Conservation (phyloP, 2,888 invertebrate species). For the Caenorhabditis becei region DNA sequence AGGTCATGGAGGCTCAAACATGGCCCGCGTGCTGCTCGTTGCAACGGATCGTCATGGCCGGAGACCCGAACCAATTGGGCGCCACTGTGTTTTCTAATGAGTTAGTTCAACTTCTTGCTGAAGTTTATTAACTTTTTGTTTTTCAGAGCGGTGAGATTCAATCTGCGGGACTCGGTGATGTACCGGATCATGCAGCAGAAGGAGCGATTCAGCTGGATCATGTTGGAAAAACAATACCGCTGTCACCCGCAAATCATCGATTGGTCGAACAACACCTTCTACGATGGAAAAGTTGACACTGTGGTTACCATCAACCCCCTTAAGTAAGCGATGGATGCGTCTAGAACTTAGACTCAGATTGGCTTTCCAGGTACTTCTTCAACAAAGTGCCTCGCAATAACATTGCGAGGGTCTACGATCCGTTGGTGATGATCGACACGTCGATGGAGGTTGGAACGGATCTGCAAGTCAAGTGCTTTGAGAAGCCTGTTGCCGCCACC, state of each 20-base stretch:
- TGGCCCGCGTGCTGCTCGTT: conserved; percentile 22
- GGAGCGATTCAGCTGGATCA: conserved; percentile 23
- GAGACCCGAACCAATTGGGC: conserved; percentile 37
- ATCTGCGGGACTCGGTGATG: conserved; percentile 14
- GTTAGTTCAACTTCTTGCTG: background rate
- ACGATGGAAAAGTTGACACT: background rate
- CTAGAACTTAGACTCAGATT: background rate
- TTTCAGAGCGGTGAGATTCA: conserved; percentile 5
- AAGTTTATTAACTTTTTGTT: background rate
- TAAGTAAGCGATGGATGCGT: background rate
- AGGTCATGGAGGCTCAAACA: conserved; percentile 22
- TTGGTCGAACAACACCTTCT: conserved; percentile 36
- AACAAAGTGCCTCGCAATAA: background rate
- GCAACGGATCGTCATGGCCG: conserved; percentile 34
- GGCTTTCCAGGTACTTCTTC: background rate
- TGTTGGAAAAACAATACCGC: conserved; percentile 34
- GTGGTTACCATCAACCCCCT: background rate
- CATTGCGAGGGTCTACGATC: background rate
- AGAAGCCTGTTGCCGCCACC: background rate
- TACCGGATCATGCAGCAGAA: conserved; percentile 18
- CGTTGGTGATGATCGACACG: conserved; percentile 12
- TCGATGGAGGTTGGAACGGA: background rate
- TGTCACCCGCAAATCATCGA: conserved; percentile 3
- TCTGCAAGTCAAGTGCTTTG: background rate
- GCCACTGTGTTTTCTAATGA: conserved; percentile 11